Evolutionary conservation across 2,797 vertebrate genomes (phyloP).

Genomic region (Coracias cyanogaster): DNA sequence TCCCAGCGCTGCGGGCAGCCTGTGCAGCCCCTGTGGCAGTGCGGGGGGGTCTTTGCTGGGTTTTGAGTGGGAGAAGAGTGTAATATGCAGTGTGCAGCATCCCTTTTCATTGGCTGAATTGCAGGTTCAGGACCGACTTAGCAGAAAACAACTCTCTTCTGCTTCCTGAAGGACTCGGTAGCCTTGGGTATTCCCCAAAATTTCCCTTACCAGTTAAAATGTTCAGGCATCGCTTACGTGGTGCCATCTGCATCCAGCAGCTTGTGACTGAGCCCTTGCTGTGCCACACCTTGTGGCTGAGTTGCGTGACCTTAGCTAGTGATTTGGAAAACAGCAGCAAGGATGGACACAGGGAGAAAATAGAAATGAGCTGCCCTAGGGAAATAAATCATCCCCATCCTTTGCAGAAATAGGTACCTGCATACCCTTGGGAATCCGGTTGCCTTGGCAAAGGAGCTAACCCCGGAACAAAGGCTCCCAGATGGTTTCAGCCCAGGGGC

Average conservation of each 20-base stretch:
- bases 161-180: slow-evolving; percentile 37
- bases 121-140: not conserved
- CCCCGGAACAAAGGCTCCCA: not conserved
- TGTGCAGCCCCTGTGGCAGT: rapidly evolving
- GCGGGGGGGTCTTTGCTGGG: not conserved
- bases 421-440: slow-evolving; percentile 26
- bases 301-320: slow-evolving; percentile 25
- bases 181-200: not conserved
- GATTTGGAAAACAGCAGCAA: slow-evolving; percentile 3
- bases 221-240: not conserved
- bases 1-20: not conserved
- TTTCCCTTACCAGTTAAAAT: slow-evolving; percentile 18
- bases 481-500: slow-evolving; percentile 31
- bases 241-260: slow-evolving; percentile 26
- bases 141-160: not conserved
- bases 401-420: slow-evolving; percentile 32
- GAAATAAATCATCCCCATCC: slow-evolving; percentile 12
- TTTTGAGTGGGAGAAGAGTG: not conserved
- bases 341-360: slow-evolving; percentile 5
- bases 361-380: not conserved
- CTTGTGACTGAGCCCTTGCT: slow-evolving; percentile 56
- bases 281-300: not conserved
- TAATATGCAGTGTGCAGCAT: not conserved
- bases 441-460: slow-evolving; percentile 18
- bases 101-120: rapidly evolving